Base-by-base conservation (phyloP, 1,140 invertebrate species). In the Scaptomyza pallida region DNA sequence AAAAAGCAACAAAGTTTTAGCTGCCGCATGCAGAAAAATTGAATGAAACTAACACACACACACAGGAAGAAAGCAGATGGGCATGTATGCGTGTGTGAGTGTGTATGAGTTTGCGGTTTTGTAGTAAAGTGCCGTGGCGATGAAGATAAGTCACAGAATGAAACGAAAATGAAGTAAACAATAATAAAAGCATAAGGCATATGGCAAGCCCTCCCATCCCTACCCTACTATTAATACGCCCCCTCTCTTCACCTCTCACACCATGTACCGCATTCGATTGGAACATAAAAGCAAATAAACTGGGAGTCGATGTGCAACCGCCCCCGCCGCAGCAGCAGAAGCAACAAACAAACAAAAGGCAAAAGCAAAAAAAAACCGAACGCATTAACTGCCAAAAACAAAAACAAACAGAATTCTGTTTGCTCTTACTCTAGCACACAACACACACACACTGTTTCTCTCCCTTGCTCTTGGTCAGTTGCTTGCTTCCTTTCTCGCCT, bases 321-420 rank as follows among this genome's bases (percentile, higher is more conserved):
- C 60, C 61, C 33, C 37, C 57, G 35, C 61, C 40, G 33, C 16
- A 12, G n/a, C n/a, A n/a, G n/a, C n/a, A n/a, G n/a, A n/a, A n/a
- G n/a, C n/a, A n/a, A n/a, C 40, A 40, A 6, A 12, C 40, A 30
- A 9, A 45, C 44, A 59, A 47, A 76, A 82, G 54, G 74, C 73
- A 85, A 80, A 77, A 74, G 57, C 79, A 45, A 78, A 85, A 85
- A 85, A 80, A 77, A 74, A 52, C 79, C 41, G 75, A 85, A 85
- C 76, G 60, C 79, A 82, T 82, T 77, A 85, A 85, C 80, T 80
- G 76, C 76, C 80, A 85, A 85, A 85, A 83, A 72, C 43, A 73
- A 78, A 82, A 81, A 78, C 67, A 67, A 70, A 82, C 70, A 72
- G 52, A 72, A 51, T 44, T 35, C 55, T 41, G 21, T 23, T 12